These are phyloP conservation scores for Diploscapter pachys DNA, from an alignment of 1,140 invertebrate species.

Conservation along the genomic window DNA sequence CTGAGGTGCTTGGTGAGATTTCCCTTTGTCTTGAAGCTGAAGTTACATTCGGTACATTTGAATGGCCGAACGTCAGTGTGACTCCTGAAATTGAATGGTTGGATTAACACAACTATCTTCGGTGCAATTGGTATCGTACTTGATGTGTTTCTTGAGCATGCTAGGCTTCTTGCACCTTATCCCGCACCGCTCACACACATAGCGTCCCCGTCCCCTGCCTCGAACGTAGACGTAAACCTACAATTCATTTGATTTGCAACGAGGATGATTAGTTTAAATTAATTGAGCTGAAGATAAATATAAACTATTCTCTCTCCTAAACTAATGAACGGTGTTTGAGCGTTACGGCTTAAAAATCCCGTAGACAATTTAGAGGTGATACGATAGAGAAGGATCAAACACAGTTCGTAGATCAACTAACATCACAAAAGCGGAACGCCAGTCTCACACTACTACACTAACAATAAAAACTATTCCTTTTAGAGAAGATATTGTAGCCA, in stretches of 20 bases:
- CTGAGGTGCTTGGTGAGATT: slow-evolving; percentile 99
- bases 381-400: slow-evolving; percentile 72
- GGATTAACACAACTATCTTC: neutral
- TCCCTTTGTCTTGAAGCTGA: slow-evolving; percentile 91
- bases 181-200: slow-evolving; percentile 93
- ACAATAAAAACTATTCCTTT: no score
- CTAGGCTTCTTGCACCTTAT: slow-evolving; percentile 97
- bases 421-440: no score
- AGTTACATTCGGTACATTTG: slow-evolving; percentile 83
- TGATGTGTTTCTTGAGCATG: slow-evolving; percentile 96
- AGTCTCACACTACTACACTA: no score
- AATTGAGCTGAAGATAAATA: no score
- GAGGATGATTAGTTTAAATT: no score
- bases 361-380: no score
- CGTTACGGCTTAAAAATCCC: no score
- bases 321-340: no score
- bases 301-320: no score
- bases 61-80: slow-evolving; percentile 93
- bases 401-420: neutral
- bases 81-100: slow-evolving; percentile 66
- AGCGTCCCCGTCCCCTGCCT: slow-evolving; percentile 85
- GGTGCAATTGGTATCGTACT: slow-evolving; percentile 34
- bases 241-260: slow-evolving; percentile 72
- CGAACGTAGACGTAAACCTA: slow-evolving; percentile 93
- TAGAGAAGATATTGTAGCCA: no score